phyloP scores from a whole-genome alignment of 2,888 invertebrate species.

The Meta bourneti region DNA sequence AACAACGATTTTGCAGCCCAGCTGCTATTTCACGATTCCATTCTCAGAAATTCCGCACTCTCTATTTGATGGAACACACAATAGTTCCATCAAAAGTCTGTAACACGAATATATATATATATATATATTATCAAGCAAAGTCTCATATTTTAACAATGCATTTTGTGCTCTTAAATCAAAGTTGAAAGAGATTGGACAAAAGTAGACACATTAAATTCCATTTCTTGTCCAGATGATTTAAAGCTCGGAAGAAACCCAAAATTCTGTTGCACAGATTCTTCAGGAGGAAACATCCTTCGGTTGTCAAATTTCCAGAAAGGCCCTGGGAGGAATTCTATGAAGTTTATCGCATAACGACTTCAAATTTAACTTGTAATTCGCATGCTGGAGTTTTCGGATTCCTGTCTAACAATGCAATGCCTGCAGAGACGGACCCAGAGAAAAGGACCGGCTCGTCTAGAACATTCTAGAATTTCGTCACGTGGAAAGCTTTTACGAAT shows the following conservation, averaged over 20 bases:
- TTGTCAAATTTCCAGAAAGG: background rate
- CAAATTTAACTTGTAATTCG: constrained; percentile 12
- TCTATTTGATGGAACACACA: no score
- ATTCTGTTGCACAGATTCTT: background rate
- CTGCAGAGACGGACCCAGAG: background rate
- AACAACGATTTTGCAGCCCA: no score
- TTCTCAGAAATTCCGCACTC: no score
- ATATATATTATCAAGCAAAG: background rate
- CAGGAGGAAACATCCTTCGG: background rate
- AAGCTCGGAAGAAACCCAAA: background rate
- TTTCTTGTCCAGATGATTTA: background rate
- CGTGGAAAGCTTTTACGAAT: constrained; percentile 25
- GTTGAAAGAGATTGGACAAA: background rate
- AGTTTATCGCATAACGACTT: background rate
- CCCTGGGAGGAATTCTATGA: background rate
- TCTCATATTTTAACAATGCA: background rate
- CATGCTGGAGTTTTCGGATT: constrained; percentile 10
- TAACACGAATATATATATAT: no score
- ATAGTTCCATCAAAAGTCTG: no score
- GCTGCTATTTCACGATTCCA: no score
- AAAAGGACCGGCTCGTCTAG: background rate
- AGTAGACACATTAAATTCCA: background rate
- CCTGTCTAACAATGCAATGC: constrained; percentile 1
- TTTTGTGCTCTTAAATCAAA: background rate
- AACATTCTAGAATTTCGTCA: constrained; percentile 31